Conservation (phyloP, 2,113 vertebrate genomes). For the Triplophysa siluroides region DNA sequence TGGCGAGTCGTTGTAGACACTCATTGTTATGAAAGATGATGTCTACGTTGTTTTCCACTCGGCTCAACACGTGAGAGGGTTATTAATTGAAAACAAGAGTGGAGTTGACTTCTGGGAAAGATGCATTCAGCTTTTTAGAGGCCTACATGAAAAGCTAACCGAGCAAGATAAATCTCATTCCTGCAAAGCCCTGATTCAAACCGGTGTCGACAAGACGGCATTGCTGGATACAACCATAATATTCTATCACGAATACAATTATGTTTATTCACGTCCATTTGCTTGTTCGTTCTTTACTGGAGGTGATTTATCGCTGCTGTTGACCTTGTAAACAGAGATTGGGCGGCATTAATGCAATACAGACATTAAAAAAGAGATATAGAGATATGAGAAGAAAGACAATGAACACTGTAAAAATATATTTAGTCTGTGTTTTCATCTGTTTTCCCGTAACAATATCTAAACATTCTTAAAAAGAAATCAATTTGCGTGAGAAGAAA, state of each 20-base stretch:
- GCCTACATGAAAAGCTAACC: slow-evolving; percentile 16
- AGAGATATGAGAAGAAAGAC: background rate
- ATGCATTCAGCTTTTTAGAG: slow-evolving; percentile 38
- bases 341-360: background rate
- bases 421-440: too few relatives aligned
- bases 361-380: background rate
- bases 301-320: slow-evolving; percentile 41
- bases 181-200: slow-evolving; percentile 36
- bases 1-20: slow-evolving; percentile 17
- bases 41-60: slow-evolving; percentile 40
- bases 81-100: slow-evolving; percentile 49
- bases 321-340: slow-evolving; percentile 37
- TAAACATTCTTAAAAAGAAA: too few relatives aligned
- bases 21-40: slow-evolving; percentile 45
- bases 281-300: slow-evolving; percentile 25
- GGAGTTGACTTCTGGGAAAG: slow-evolving; percentile 46
- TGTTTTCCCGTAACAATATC: too few relatives aligned
- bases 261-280: slow-evolving; percentile 48
- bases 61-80: slow-evolving; percentile 42
- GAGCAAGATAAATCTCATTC: slow-evolving; percentile 38
- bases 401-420: background rate
- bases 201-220: slow-evolving; percentile 40
- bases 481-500: too few relatives aligned
- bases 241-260: slow-evolving; percentile 41
- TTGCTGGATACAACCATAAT: slow-evolving; percentile 31